Evolutionary conservation across 2,888 invertebrate species (phyloP).

Genomic region (Noctua janthina): DNA sequence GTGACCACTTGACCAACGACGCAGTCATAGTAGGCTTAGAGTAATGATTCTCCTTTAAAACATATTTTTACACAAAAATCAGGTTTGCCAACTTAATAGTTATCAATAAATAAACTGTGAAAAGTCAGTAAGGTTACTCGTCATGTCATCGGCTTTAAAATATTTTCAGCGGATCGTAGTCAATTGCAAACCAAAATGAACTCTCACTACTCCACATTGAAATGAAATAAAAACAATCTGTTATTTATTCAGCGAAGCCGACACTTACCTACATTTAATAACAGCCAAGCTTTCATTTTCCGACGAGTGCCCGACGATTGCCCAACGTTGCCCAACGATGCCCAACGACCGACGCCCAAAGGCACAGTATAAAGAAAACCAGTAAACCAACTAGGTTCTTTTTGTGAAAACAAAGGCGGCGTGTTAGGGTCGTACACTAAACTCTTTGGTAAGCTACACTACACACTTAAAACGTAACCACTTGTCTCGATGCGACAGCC

Average conservation of each 20-base stretch:
- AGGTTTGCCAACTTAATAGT: background rate
- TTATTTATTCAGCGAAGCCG: slow-evolving; percentile 5
- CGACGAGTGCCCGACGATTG: slow-evolving; percentile 6
- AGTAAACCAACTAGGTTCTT: background rate
- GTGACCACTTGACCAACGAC: too few relatives aligned
- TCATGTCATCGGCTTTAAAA: background rate
- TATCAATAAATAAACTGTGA: background rate
- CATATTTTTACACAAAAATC: background rate
- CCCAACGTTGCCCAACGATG: too few relatives aligned
- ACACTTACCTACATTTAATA: slow-evolving; percentile 14
- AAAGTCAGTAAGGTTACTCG: background rate
- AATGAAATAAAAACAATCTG: slow-evolving; percentile 5
- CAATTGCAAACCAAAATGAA: slow-evolving; percentile 1
- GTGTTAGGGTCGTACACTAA: too few relatives aligned
- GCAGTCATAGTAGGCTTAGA: too few relatives aligned
- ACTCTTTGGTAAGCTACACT: too few relatives aligned
- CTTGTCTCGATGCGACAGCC: background rate
- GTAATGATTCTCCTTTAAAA: background rate
- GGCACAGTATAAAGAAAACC: background rate
- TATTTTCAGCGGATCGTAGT: background rate
- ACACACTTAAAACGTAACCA: background rate
- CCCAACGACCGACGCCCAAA: background rate
- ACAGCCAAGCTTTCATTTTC: slow-evolving; percentile 31
- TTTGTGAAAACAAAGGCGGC: background rate
- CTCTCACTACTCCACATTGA: background rate